Evolutionary conservation across 2,888 invertebrate species (phyloP), one percentile per base, ranked within the genome.

Genomic region (Sarcophaga variegata): DNA sequence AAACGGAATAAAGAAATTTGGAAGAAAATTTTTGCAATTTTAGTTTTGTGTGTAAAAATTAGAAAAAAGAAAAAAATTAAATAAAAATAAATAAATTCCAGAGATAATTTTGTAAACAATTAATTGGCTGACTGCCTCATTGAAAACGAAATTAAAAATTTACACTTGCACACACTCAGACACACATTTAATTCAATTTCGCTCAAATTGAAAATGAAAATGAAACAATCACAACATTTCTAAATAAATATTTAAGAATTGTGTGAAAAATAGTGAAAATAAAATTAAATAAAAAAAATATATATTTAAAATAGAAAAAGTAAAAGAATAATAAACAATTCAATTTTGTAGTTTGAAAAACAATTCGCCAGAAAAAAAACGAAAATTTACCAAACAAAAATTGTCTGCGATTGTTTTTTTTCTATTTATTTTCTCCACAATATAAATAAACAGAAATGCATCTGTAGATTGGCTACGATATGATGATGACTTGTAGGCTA

Each of bases 71-170:
- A 37, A 0, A 66, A 66, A 14, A 66, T 17, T 25, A 63, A 54
- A 54, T 54, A 12, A 25, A 54, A 54, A 79, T 70, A 70, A 70
- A 70, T 62, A 70, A 25, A 70, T 79, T 70, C 78, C 70, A 79
- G 10, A 62, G 12, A 60, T 70, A 17, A 70, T 70, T 67, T 69
- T 70, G 70, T 79, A 79, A 79, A 79, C 70, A 79, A 79, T 79
- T 79, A 70, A 20, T 63, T 79, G 62, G 78, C 78, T 14, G 62
- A 45, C 25, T 78, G 69, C 49, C 69, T 66, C 8, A 6, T 20
- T 62, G 8, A 54, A 77, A 5, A 37, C 4, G 47, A 59, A 47
- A 69, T 49, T 54, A 59, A 10, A 54, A 47, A 6, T 49, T 37
- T 37, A 37, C 70, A 14, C 22, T 4, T 64, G 62, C 45, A 62